phyloP scores from a whole-genome alignment of 2,113 vertebrate genomes.

The Erythrocercus mccallii region DNA sequence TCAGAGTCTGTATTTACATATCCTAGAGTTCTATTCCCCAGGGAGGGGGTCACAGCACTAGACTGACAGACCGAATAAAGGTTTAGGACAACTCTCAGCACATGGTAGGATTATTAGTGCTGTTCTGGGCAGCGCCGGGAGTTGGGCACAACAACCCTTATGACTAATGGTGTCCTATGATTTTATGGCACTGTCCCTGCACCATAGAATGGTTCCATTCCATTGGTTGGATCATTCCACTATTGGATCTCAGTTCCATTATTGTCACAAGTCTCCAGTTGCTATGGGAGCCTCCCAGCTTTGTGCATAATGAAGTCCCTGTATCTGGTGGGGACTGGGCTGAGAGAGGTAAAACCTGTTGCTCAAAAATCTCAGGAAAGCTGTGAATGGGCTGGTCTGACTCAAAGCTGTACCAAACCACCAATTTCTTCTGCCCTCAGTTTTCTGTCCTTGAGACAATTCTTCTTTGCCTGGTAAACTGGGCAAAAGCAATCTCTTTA shows the following conservation, averaged over 20 bases:
- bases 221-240: too few relatives aligned
- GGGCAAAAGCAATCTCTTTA: not conserved
- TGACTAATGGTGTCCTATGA: too few relatives aligned
- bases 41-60: not conserved
- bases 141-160: fast-evolving
- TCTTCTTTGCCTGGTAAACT: not conserved
- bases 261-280: not conserved
- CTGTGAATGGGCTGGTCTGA: not conserved
- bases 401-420: not conserved
- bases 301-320: not conserved
- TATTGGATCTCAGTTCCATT: not conserved
- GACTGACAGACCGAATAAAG: too few relatives aligned
- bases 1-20: not conserved
- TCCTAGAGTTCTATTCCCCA: not conserved
- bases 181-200: fast-evolving
- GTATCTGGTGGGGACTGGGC: too few relatives aligned
- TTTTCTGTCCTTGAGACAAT: not conserved
- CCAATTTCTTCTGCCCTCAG: not conserved
- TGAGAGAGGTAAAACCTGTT: not conserved
- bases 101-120: not conserved
- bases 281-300: not conserved
- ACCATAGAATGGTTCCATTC: not conserved
- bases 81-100: too few relatives aligned
- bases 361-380: not conserved
- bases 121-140: too few relatives aligned